phyloP scores from a whole-genome alignment of 2,888 invertebrate genomes.

The Drosophila sordidapex region DNA sequence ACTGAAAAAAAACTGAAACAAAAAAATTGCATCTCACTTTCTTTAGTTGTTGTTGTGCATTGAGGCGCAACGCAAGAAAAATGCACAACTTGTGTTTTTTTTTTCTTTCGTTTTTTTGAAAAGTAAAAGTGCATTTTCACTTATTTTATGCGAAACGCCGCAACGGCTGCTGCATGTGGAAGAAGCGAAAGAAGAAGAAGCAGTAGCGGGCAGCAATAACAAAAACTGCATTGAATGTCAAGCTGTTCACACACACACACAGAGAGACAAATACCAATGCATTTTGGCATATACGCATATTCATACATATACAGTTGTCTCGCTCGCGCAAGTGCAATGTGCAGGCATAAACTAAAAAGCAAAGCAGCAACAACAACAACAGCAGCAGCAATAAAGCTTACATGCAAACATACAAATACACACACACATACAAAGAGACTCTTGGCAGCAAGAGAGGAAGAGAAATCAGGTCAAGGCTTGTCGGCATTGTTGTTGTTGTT shows the following conservation, averaged over 20 bases:
- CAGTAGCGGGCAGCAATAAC: constrained; percentile 15
- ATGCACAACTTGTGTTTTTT: constrained; percentile 55
- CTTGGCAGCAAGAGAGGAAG: constrained; percentile 85
- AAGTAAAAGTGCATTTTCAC: constrained; percentile 85
- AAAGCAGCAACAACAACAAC: constrained; percentile 40
- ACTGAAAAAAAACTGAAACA: constrained; percentile 48
- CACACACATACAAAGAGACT: constrained; percentile 35
- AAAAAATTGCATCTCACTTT: constrained; percentile 81
- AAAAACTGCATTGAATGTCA: constrained; percentile 79
- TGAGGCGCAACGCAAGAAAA: constrained; percentile 67
- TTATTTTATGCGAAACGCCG: constrained; percentile 78
- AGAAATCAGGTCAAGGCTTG: constrained; percentile 85
- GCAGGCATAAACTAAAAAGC: constrained; percentile 51
- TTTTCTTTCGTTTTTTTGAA: constrained; percentile 62
- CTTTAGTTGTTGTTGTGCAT: constrained; percentile 54
- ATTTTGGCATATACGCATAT: constrained; percentile 18
- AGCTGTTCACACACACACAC: constrained; percentile 71
- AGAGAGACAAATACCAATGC: constrained; percentile 20
- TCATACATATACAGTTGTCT: constrained; percentile 44
- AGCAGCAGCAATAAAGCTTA: constrained; percentile 50
- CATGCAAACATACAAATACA: constrained; percentile 55
- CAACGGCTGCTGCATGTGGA: constrained; percentile 40
- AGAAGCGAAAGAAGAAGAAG: constrained; percentile 34
- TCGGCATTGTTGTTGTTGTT: constrained; percentile 65
- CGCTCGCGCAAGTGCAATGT: constrained; percentile 54